Conservation (phyloP, 1,140 invertebrate species). For the Rhysida immarginata region DNA sequence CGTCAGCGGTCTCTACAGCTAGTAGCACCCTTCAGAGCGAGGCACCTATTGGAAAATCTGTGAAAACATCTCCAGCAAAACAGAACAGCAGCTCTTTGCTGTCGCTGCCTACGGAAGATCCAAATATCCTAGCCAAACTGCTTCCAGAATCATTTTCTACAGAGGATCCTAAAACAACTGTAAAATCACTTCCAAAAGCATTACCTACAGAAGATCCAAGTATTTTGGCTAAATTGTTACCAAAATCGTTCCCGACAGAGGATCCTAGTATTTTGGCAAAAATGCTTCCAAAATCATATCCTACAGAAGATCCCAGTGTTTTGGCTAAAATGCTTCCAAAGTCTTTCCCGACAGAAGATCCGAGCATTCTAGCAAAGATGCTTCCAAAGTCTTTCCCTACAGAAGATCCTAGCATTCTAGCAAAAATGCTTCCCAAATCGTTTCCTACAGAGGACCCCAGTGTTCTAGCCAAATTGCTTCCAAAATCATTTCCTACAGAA, state of each 20-base stretch:
- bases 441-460: neutral
- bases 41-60: neutral
- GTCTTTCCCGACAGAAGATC: neutral
- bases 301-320: conserved; percentile 4
- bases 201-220: conserved; percentile 3
- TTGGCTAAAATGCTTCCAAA: neutral
- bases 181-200: neutral
- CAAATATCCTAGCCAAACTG: no score
- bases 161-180: no score
- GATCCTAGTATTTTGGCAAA: conserved; percentile 4
- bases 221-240: conserved; percentile 1
- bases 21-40: neutral
- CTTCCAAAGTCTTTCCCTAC: neutral
- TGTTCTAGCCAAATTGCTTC: neutral
- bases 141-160: no score
- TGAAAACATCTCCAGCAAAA: neutral
- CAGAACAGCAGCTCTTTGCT: no score
- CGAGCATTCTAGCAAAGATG: conserved; percentile 3
- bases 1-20: neutral
- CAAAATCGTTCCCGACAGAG: neutral
- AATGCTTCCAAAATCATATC: neutral
- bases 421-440: neutral
- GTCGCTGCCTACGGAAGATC: no score
- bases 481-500: neutral
- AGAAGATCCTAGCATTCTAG: neutral